phyloP scores from a whole-genome alignment of 2,888 invertebrate genomes.

The Lutraria lutraria region DNA sequence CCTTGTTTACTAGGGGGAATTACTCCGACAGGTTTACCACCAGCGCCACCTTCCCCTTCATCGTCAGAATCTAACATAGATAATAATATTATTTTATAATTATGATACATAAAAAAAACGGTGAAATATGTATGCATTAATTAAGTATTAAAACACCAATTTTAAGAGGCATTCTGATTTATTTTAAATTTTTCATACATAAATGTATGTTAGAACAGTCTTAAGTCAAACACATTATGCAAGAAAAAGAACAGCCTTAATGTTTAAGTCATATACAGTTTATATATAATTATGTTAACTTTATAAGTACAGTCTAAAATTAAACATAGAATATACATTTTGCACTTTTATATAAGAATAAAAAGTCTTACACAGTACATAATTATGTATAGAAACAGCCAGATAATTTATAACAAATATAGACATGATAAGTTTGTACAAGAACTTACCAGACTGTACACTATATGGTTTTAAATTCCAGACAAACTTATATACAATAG shows the following conservation, averaged over 20 bases:
- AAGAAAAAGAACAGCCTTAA: too few relatives aligned
- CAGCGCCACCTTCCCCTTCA: slow-evolving; percentile 52
- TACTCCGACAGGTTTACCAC: slow-evolving; percentile 37
- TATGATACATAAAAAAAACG: not conserved
- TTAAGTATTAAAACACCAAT: too few relatives aligned
- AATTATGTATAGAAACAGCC: not conserved
- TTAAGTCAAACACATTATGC: not conserved
- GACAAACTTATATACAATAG: not conserved
- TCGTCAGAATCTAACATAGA: slow-evolving; percentile 60
- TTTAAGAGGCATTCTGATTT: too few relatives aligned
- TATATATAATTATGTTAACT: too few relatives aligned
- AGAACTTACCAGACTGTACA: slow-evolving; percentile 29
- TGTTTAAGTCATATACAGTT: too few relatives aligned
- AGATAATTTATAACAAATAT: not conserved
- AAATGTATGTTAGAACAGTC: not conserved
- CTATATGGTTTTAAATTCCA: slow-evolving; percentile 7
- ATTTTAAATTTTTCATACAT: not conserved
- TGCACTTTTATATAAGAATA: too few relatives aligned
- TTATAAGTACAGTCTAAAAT: too few relatives aligned
- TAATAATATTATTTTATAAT: not conserved
- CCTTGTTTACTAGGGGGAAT: slow-evolving; percentile 48
- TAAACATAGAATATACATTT: too few relatives aligned
- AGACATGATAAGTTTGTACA: not conserved
- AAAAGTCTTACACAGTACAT: too few relatives aligned
- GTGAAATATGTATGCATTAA: not conserved